Evolutionary conservation across 2,113 vertebrate genomes (phyloP), one percentile per base, ranked within the genome.

Genomic region (Odontophorus gujanensis): DNA sequence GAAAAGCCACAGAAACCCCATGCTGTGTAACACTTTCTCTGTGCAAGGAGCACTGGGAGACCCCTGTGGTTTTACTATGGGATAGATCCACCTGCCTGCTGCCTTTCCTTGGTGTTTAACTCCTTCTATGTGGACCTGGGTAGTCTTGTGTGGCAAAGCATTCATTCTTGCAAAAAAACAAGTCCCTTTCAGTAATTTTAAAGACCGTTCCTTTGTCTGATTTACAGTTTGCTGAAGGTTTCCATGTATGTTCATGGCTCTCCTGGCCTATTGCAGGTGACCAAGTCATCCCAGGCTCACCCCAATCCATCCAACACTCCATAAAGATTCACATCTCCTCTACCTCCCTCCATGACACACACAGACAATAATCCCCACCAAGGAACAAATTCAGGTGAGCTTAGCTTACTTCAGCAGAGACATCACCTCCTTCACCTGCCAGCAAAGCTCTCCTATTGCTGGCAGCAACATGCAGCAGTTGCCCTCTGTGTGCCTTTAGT

Each of bases 401-500:
- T 73, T 76, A 36, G 48, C 30, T 77, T 89, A 50, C 59, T 78
- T 78, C 72, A 30, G 17, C 1, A 4, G 47, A 55, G 42, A 59
- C 47, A 85, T n/a, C 21, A 73, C 67, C 42, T 85, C 66, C 57
- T 92, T 81, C 42, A 18, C 47, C 75, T 78, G 51, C 47, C 80
- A 84, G 51, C 17, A 95, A 87, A 95, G 28, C 34, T 58, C 74
- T 75, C 53, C 40, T 78, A 20, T 7, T 91, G 38, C 50, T 78
- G 18, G 78, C 51, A 90, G 65, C 51, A 59, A 86, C 50, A 47
- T n/a, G 43, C 68, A 78, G 38, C 93, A 86, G 57, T 11, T 51
- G 51, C 73, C 47, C 34, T 36, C 62, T 58, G 45, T 0, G 0
- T 79, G 51, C 74, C 50, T 89, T 18, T 58, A 85, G 43, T 45